These are phyloP conservation scores for Cirrhinus mrigala DNA, from an alignment of 2,797 vertebrate species.

Conservation along the genomic window DNA sequence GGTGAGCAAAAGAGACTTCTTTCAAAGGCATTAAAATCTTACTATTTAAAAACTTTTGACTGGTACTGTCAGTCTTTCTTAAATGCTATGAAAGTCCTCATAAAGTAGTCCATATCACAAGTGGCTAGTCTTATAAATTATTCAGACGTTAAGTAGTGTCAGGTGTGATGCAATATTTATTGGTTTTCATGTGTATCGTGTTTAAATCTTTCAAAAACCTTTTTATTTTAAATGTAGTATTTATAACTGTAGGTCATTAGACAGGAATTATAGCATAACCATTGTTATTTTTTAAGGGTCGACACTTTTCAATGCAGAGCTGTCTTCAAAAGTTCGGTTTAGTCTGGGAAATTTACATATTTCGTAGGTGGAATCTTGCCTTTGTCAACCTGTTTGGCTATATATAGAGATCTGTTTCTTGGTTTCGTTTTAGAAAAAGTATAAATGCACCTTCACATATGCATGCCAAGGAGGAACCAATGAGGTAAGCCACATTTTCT, in stretches of 20 bases:
- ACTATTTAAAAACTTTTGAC: no score
- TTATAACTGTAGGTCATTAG: background rate
- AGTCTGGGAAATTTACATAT: conserved; percentile 6
- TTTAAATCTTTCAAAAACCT: background rate
- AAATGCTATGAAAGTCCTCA: background rate
- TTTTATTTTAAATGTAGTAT: background rate
- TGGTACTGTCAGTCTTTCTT: no score
- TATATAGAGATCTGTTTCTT: background rate
- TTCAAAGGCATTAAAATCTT: no score
- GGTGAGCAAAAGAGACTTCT: no score
- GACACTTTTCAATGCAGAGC: background rate
- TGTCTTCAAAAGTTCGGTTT: background rate
- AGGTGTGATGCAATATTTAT: background rate
- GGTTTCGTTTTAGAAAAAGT: conserved; percentile 77
- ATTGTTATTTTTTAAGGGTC: conserved; percentile 17
- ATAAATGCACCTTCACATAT: conserved; percentile 90
- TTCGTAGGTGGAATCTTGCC: background rate
- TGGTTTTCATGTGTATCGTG: background rate
- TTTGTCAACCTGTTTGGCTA: background rate
- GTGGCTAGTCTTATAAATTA: background rate
- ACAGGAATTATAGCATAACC: background rate
- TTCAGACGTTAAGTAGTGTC: background rate
- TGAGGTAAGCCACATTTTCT: conserved; percentile 81
- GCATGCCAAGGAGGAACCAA: conserved; percentile 97
- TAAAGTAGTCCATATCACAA: background rate